Evolutionary conservation across 2,113 vertebrate species (phyloP), one percentile per base, ranked within the genome.

Genomic region (Prinia subflava): DNA sequence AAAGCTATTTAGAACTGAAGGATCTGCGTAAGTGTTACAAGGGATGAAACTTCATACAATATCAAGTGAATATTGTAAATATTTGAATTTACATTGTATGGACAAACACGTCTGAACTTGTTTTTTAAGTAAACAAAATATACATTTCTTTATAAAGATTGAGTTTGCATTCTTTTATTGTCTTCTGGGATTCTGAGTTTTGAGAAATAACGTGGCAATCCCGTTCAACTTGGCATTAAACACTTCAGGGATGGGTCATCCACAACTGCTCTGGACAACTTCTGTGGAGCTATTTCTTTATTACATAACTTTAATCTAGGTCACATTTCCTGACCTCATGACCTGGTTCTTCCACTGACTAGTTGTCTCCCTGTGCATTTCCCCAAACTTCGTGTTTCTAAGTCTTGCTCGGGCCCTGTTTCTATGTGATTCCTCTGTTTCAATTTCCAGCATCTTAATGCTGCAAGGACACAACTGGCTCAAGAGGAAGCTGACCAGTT

Each of bases 1-100:
- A 90, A 98, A 92, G 50, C 81, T 96, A 9, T 97, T 97, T 90
- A 77, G 78, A 94, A 65, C 42, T 27, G 95, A 96, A 93, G 67
- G 85, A 31, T 95, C 94, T 93, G 89, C 80, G 7, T 97, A 95
- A 95, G 57, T 94, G 31, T 64, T 78, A 55, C 8, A 59, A 42
- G 41, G 76, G 23, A 49, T 39, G 15, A 35, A 88, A 63, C 11
- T 21, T 95, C 70, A 64, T 94, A 42, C 11, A 39, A 23, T 94
- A 77, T 89, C 78, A n/a, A 83, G 55, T 3, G 23, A 78, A 9
- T 76, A 37, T 21, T 97, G 90, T 97, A 97, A 94, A 97, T 96
- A 97, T 16, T 83, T 84, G 24, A 69, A 53, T 69, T 60, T 37
- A 33, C 27, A 64, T 94, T 90, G 88, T 79, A 13, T 37, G 37